Evolutionary conservation across 2,113 vertebrate genomes (phyloP).

Genomic region (Apodemus sylvaticus): DNA sequence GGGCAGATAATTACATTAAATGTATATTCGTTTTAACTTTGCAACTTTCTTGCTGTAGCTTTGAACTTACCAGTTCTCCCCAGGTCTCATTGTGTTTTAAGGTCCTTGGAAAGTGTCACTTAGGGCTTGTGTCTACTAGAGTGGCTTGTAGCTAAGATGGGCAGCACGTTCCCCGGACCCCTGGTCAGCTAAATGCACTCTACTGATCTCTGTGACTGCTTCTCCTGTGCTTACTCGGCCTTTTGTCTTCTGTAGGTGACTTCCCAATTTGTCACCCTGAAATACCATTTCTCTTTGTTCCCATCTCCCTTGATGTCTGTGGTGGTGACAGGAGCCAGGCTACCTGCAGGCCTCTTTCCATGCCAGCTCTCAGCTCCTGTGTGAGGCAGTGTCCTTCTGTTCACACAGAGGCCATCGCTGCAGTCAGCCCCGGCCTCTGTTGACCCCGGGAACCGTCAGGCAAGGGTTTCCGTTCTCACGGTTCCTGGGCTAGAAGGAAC

Average conservation of each 20-base stretch:
- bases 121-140: not conserved
- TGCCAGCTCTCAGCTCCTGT: not conserved
- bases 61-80: not conserved
- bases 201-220: not conserved
- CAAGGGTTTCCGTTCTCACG: not conserved
- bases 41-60: not conserved
- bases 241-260: not conserved
- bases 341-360: not conserved
- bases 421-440: not conserved
- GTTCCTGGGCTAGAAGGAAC: not conserved
- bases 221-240: not conserved
- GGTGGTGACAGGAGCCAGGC: not conserved
- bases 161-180: too few relatives aligned
- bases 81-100: not conserved
- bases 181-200: not conserved
- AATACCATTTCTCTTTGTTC: not conserved
- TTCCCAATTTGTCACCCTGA: not conserved
- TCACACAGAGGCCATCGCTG: not conserved
- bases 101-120: not conserved
- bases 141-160: not conserved
- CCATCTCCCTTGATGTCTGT: not conserved
- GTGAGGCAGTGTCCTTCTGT: not conserved
- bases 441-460: not conserved
- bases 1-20: not conserved
- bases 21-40: not conserved